A percentile compares a stretch with the other conserved stretches of the same genome.
Evolutionary conservation across 2,797 vertebrate species (phyloP).

Genomic region (Morus bassanus): DNA sequence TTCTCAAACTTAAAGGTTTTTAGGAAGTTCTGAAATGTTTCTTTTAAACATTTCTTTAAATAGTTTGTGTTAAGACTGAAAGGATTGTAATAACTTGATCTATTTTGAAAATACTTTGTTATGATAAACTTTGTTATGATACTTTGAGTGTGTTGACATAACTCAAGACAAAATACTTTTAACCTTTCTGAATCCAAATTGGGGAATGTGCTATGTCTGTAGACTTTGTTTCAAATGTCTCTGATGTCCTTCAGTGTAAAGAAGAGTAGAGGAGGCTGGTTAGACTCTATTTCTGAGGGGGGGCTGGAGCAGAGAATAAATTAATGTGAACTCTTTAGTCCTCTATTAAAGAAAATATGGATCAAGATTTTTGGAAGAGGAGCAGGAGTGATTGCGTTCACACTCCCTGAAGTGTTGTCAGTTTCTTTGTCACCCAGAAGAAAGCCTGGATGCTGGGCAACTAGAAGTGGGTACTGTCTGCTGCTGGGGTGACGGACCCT

Average conservation of each 20-base stretch:
- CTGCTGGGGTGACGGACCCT: not conserved
- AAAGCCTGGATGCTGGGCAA: not conserved
- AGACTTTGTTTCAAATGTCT: not conserved
- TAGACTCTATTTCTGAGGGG: not conserved
- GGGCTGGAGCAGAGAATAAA: not conserved
- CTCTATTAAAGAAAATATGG: not conserved
- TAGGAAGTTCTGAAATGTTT: not conserved
- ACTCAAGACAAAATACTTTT: not conserved
- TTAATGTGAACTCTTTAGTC: not conserved
- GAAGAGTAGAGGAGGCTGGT: not conserved
- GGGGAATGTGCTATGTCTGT: not conserved
- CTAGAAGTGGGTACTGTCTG: not conserved
- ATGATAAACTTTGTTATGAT: not conserved
- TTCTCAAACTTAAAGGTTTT: not conserved
- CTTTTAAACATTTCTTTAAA: not conserved
- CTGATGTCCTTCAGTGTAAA: not conserved
- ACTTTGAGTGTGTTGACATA: too few relatives aligned
- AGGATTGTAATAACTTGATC: not conserved
- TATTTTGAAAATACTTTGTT: not conserved
- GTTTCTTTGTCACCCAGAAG: not conserved
- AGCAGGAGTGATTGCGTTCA: not conserved
- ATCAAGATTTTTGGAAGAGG: not conserved
- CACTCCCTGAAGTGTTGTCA: not conserved
- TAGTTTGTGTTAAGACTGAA: not conserved
- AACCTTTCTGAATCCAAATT: not conserved